Percentiles rank a stretch among this genome's conserved stretches.
These are phyloP conservation scores for Fabriciana adippe DNA, from an alignment of 2,888 invertebrate species.

Conservation along the genomic window DNA sequence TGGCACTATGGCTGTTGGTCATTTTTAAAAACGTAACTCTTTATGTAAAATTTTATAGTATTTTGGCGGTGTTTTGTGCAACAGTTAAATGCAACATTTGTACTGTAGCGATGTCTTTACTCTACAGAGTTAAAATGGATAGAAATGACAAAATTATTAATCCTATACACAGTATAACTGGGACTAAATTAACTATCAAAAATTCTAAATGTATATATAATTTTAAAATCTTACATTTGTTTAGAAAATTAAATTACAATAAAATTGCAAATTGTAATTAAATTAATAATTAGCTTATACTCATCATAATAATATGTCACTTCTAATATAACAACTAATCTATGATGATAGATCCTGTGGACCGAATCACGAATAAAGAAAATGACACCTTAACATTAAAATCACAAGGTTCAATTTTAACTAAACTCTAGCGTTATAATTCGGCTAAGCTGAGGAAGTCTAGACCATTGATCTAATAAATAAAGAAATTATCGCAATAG, in stretches of 20 bases:
- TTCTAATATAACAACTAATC: background rate
- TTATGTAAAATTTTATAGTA: conserved; percentile 5
- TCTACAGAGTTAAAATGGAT: background rate
- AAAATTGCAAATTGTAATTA: background rate
- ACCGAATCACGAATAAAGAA: background rate
- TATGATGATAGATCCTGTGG: background rate
- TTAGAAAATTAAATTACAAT: too few species aligned
- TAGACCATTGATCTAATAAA: background rate
- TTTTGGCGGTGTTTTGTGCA: conserved; percentile 22
- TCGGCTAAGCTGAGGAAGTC: conserved; percentile 27
- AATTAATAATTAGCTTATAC: background rate
- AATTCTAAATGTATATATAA: too few species aligned
- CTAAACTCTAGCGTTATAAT: conserved; percentile 34
- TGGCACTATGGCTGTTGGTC: conserved; percentile 23
- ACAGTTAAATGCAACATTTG: conserved; percentile 11
- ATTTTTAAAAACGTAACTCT: background rate
- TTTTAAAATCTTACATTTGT: too few species aligned
- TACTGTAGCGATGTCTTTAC: background rate
- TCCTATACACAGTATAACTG: background rate
- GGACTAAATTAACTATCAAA: background rate
- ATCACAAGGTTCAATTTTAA: conserved; percentile 28
- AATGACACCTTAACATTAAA: conserved; percentile 18
- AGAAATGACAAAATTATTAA: background rate
- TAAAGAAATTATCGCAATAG: background rate
- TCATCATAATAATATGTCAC: background rate